These are phyloP conservation scores for Apostichopus japonicus DNA, from an alignment of 35 echinoderm and acorn worm genomes.

Conservation along the genomic window DNA sequence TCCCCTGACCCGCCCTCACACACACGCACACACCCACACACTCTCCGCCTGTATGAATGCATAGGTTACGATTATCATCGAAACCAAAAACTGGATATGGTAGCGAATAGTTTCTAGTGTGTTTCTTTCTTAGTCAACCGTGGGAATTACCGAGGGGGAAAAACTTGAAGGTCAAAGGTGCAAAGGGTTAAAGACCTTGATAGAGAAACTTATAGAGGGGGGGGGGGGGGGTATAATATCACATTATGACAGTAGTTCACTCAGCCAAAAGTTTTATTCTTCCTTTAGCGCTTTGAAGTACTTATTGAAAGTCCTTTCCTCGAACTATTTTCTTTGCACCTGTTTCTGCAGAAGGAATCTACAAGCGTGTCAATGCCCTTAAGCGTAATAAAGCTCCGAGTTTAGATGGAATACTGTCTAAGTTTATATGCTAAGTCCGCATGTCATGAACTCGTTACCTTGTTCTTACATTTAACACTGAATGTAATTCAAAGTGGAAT, in stretches of 20 bases:
- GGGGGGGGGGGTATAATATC: background rate
- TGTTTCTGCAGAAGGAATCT: background rate
- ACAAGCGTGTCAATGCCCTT: background rate
- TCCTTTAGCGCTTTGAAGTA: background rate
- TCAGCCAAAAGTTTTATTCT: background rate
- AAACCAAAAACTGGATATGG: background rate
- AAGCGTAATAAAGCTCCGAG: background rate
- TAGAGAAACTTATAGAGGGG: background rate
- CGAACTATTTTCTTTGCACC: background rate
- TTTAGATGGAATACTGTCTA: slow-evolving; percentile 2
- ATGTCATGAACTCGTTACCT: background rate
- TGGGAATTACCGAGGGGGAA: too few species aligned
- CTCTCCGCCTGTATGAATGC: too few species aligned
- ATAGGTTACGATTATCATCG: too few species aligned
- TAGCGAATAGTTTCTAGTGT: background rate
- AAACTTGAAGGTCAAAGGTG: too few species aligned
- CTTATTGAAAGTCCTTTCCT: background rate
- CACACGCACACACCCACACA: background rate
- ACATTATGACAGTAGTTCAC: background rate
- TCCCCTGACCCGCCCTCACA: background rate
- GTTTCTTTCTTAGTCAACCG: background rate
- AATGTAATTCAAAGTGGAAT: slow-evolving; percentile 28
- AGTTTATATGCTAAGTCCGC: background rate
- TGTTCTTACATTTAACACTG: background rate
- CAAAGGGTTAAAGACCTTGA: background rate